Conservation (phyloP, 2,888 invertebrate genomes). For the Notodonta ziczac region DNA sequence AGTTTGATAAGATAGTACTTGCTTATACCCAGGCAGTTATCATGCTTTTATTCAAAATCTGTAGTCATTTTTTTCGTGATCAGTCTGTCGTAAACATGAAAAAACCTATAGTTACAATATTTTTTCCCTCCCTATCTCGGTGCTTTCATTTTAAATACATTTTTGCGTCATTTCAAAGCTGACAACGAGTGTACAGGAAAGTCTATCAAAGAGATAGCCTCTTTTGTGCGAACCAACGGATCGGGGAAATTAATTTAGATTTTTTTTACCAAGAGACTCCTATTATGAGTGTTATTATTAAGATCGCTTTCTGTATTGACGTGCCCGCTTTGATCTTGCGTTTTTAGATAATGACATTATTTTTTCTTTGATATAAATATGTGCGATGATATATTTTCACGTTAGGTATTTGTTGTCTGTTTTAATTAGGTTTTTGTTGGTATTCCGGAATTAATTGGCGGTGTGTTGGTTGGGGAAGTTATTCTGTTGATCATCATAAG, state of each 20-base stretch:
- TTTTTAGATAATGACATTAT: constrained; percentile 72
- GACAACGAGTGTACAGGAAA: constrained; percentile 47
- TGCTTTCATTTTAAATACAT: neutral
- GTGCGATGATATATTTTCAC: constrained; percentile 46
- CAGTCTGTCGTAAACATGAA: too few relatives aligned
- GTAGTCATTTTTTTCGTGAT: too few relatives aligned
- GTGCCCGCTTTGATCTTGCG: constrained; percentile 62
- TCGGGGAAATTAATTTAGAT: constrained; percentile 78
- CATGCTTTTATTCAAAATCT: too few relatives aligned
- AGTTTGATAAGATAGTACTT: too few relatives aligned
- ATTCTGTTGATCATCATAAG: constrained; percentile 10
- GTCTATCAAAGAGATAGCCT: constrained; percentile 72
- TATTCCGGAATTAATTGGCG: constrained; percentile 20
- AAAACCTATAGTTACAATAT: neutral
- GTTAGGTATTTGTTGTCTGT: constrained; percentile 41
- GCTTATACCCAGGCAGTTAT: too few relatives aligned
- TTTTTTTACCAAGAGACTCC: constrained; percentile 49
- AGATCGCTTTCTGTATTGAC: constrained; percentile 62
- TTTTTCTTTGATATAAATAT: constrained; percentile 71
- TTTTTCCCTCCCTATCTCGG: neutral
- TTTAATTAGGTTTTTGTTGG: constrained; percentile 39
- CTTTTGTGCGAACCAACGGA: constrained; percentile 68
- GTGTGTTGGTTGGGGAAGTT: constrained; percentile 13
- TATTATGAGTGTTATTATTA: constrained; percentile 49
- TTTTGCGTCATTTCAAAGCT: neutral